Percentiles rank a stretch among this genome's conserved stretches.
phyloP scores from a whole-genome alignment of 2,113 vertebrate genomes.

The Crotalus helleri region DNA sequence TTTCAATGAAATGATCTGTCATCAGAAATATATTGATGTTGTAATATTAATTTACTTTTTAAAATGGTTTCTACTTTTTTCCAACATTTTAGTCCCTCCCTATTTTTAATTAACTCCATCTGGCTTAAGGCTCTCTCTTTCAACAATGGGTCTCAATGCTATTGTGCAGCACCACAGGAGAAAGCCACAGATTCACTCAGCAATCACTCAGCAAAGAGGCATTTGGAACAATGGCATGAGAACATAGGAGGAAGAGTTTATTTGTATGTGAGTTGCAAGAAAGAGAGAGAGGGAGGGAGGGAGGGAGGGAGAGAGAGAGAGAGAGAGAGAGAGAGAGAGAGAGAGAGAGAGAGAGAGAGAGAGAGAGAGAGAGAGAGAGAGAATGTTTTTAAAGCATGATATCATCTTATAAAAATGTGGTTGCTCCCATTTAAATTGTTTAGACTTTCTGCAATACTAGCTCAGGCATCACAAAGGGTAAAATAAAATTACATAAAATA shows the following conservation, averaged over 20 bases:
- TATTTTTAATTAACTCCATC: slow-evolving; percentile 67
- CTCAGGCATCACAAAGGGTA: neutral
- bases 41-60: slow-evolving; percentile 39
- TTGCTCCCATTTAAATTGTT: neutral
- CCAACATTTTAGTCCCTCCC: slow-evolving; percentile 20
- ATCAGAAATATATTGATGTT: slow-evolving; percentile 53
- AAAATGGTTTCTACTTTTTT: neutral
- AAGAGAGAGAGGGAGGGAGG: neutral
- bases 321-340: too few species aligned
- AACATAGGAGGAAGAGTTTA: slow-evolving; percentile 48
- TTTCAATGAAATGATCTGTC: slow-evolving; percentile 49
- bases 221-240: slow-evolving; percentile 61
- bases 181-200: slow-evolving; percentile 65
- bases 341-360: slow-evolving; percentile 11
- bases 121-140: slow-evolving; percentile 57
- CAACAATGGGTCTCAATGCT: slow-evolving; percentile 58
- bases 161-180: slow-evolving; percentile 63
- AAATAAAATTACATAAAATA: neutral
- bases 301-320: slow-evolving; percentile 33
- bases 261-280: neutral
- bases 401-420: neutral
- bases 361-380: neutral
- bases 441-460: neutral
- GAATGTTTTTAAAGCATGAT: neutral
- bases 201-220: slow-evolving; percentile 69